Conservation (phyloP, 2,888 invertebrate genomes). For the Gymnosoma rotundatum region DNA sequence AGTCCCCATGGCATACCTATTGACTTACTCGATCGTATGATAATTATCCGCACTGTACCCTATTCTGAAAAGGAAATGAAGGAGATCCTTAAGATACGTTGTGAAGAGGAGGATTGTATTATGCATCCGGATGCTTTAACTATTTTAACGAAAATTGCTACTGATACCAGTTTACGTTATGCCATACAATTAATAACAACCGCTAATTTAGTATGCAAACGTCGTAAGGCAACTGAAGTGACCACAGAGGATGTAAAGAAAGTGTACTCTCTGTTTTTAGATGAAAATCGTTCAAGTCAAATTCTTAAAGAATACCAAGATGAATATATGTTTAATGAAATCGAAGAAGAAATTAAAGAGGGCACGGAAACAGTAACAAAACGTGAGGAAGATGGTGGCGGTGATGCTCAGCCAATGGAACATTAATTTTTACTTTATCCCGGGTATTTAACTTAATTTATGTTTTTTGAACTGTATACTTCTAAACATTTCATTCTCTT, state of each 20-base stretch:
- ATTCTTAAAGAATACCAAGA: slow-evolving; percentile 97
- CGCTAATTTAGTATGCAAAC: slow-evolving; percentile 95
- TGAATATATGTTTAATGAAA: slow-evolving; percentile 95
- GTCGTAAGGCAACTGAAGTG: slow-evolving; percentile 93
- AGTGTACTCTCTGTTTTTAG: slow-evolving; percentile 96
- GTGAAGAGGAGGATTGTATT: slow-evolving; percentile 99
- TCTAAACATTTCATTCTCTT: background rate
- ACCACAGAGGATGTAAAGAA: slow-evolving; percentile 95
- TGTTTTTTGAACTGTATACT: slow-evolving; percentile 41
- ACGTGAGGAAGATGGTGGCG: slow-evolving; percentile 73
- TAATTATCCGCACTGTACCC: slow-evolving; percentile 95
- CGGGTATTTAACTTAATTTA: background rate
- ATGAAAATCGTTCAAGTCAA: slow-evolving; percentile 95
- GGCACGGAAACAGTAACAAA: slow-evolving; percentile 73
- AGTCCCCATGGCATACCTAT: slow-evolving; percentile 99
- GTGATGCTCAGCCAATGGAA: slow-evolving; percentile 80
- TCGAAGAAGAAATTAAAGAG: slow-evolving; percentile 76
- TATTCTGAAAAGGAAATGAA: slow-evolving; percentile 94
- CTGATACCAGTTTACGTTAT: slow-evolving; percentile 96
- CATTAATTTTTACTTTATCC: slow-evolving; percentile 70
- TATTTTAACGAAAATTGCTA: slow-evolving; percentile 95
- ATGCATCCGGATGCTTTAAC: slow-evolving; percentile 95
- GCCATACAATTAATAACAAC: slow-evolving; percentile 99
- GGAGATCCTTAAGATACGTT: slow-evolving; percentile 96
- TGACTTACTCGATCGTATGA: slow-evolving; percentile 96